A percentile compares a stretch with the other conserved stretches of the same genome.
Conservation (phyloP, 2,113 vertebrate genomes). For the Rhagologus leucostigma region DNA sequence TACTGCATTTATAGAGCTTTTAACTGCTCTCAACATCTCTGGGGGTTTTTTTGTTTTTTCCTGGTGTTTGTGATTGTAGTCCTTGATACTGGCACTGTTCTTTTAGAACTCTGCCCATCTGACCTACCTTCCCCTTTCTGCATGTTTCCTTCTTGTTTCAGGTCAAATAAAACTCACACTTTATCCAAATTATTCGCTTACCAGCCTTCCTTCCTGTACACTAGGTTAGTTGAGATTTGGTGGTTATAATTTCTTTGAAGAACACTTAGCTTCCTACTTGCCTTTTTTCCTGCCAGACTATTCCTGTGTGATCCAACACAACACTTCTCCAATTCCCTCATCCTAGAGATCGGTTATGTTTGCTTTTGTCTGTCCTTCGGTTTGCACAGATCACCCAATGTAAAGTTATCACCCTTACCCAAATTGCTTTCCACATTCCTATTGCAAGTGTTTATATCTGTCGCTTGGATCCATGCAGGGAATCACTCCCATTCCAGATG, state of each 20-base stretch:
- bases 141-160: background rate
- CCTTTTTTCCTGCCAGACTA: rapidly evolving
- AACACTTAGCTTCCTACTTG: background rate
- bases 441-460: background rate
- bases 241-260: background rate
- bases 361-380: background rate
- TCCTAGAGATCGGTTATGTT: rapidly evolving
- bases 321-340: background rate
- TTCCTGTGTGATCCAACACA: background rate
- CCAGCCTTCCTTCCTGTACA: background rate
- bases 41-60: background rate
- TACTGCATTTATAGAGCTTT: background rate
- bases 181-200: background rate
- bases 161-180: background rate
- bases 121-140: background rate
- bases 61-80: background rate
- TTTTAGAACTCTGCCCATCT: background rate
- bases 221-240: background rate
- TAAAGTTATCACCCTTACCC: background rate
- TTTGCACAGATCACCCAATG: background rate
- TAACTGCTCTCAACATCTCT: rapidly evolving
- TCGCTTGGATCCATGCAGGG: background rate
- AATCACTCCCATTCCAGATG: background rate
- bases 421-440: background rate
- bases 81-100: background rate